Evolutionary conservation across 2,797 vertebrate species (phyloP), one percentile per base, ranked within the genome.

Genomic region (Danio jaintianensis): DNA sequence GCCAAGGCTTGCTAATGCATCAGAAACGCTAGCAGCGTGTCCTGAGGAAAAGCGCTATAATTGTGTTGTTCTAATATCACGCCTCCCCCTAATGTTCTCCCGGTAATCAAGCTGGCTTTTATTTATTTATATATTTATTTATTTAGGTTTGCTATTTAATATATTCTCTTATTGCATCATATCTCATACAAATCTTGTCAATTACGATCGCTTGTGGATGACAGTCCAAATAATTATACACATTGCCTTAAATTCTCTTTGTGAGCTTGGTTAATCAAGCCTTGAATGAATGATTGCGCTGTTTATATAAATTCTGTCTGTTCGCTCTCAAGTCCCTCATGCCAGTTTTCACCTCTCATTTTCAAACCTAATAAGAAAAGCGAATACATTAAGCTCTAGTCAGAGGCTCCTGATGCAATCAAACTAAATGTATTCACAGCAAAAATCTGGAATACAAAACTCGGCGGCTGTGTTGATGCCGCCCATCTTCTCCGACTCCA

Each of bases 41-140:
- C 96, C 95, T 94, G 93, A 89, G 96, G 96, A 87, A 94, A 94
- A 93, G 92, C 87, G 88, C 91, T 93, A 93, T 95, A 95, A 96
- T 96, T 94, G 95, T 94, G 94, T 93, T 92, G 93, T 95, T 96
- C 95, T 94, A 96, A 95, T 96, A 94, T 94, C 94, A 92, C 91
- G 94, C 94, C 96, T 94, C 93, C 90, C 74, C 90, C 93, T 95
- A 96, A 96, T 95, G 95, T 95, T 94, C 93, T 94, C 91, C 90
- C 93, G 94, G 94, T 97, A 97, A 97, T 96, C 95, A 96, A 96
- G 94, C 94, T 91, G 93, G 95, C 93, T 91, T 94, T 93, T 93
- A 78, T 86, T 85, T 82, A 58, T 93, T 92, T 94, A 69, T 29
- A 29, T 29, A 29, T 78, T 76, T 55, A 58, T 75, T 82, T 84